These are phyloP conservation scores for Meda fulgida DNA, from an alignment of 2,797 vertebrate genomes.

Conservation along the genomic window DNA sequence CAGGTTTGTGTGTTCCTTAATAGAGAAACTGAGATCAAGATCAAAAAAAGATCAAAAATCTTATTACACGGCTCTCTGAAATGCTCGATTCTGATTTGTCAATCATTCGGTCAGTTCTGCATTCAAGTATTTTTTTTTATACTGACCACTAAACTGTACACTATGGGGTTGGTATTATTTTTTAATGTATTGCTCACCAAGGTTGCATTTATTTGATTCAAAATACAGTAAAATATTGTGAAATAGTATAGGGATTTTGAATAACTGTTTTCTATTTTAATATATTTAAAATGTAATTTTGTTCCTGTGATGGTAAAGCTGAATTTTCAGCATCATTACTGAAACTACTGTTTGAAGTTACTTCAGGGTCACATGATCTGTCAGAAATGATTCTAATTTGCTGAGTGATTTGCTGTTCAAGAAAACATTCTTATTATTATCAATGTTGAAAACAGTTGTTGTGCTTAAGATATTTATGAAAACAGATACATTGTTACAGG, in stretches of 20 bases:
- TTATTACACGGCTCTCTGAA: not conserved
- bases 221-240: too few species aligned
- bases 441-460: not conserved
- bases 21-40: not conserved
- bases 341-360: too few species aligned
- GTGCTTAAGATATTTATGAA: not conserved
- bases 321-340: not conserved
- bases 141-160: not conserved
- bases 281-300: not conserved
- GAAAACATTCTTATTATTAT: not conserved
- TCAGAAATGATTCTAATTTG: not conserved
- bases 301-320: not conserved
- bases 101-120: not conserved
- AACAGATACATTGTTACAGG: not conserved
- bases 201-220: not conserved
- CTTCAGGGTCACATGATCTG: not conserved
- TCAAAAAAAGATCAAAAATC: too few species aligned
- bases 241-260: not conserved
- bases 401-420: not conserved
- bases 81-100: not conserved
- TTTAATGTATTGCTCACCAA: not conserved
- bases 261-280: not conserved
- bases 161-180: not conserved
- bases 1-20: constrained; percentile 77
- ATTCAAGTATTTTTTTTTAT: not conserved